phyloP scores from a whole-genome alignment of 2,888 invertebrate genomes.

The Apotomis capreana region DNA sequence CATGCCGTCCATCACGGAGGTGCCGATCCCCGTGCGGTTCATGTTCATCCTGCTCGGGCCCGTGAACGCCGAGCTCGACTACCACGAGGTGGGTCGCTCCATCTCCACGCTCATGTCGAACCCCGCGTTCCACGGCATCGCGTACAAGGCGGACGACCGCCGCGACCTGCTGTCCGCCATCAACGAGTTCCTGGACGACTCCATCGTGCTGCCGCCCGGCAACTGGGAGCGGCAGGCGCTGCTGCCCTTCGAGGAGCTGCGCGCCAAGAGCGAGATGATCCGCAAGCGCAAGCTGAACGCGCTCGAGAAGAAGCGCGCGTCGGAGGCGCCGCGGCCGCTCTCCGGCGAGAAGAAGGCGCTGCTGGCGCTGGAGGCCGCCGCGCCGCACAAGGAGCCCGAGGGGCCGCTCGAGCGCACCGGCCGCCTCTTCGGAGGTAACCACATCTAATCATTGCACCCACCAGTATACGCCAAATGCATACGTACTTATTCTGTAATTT shows the following conservation, averaged over 20 bases:
- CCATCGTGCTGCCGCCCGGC: slow-evolving; percentile 97
- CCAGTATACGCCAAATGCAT: too few relatives aligned
- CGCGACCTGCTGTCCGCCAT: slow-evolving; percentile 95
- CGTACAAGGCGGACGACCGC: slow-evolving; percentile 93
- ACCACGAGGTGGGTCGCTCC: slow-evolving; percentile 97
- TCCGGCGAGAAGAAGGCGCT: slow-evolving; percentile 75
- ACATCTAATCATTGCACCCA: background rate
- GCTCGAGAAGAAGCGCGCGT: slow-evolving; percentile 79
- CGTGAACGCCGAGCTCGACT: slow-evolving; percentile 91
- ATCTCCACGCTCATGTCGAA: slow-evolving; percentile 98
- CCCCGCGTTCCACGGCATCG: slow-evolving; percentile 93
- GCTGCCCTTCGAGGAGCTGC: slow-evolving; percentile 93
- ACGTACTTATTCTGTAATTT: too few relatives aligned
- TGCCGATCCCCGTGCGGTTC: slow-evolving; percentile 95
- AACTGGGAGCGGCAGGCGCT: slow-evolving; percentile 97
- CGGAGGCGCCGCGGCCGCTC: slow-evolving; percentile 48
- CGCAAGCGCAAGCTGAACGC: slow-evolving; percentile 89
- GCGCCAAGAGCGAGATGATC: slow-evolving; percentile 93
- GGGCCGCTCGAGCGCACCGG: slow-evolving; percentile 92
- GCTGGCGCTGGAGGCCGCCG: slow-evolving; percentile 71
- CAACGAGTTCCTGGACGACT: slow-evolving; percentile 97
- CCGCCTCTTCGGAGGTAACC: slow-evolving; percentile 89
- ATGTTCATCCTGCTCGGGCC: slow-evolving; percentile 97
- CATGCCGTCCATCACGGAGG: slow-evolving; percentile 93
- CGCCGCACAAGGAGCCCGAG: slow-evolving; percentile 86